phyloP scores from a whole-genome alignment of 23 tunicate species.

The Diplosoma virens region DNA sequence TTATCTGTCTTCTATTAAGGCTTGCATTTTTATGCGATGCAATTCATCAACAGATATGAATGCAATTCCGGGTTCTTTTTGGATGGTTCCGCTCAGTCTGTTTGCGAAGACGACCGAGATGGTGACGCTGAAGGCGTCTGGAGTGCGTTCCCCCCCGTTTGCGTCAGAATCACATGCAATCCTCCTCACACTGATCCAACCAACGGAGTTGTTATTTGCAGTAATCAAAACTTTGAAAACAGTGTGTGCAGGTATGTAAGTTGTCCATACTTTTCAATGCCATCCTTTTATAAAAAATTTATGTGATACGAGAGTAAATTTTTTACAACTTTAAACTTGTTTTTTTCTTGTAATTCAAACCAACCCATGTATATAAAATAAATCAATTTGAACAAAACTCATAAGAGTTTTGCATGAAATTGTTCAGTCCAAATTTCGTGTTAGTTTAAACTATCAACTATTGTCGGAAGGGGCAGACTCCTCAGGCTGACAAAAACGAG shows the following conservation, averaged over 20 bases:
- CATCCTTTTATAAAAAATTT: too few species aligned
- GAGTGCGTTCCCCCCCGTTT: background rate
- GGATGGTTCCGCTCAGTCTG: background rate
- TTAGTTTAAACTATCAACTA: too few species aligned
- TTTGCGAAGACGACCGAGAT: background rate
- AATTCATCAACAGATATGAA: background rate
- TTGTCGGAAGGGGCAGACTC: too few species aligned
- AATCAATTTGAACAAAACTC: too few species aligned
- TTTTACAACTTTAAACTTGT: too few species aligned
- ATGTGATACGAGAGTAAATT: too few species aligned
- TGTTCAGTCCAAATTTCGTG: too few species aligned
- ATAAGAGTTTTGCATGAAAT: too few species aligned
- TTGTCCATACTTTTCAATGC: too few species aligned
- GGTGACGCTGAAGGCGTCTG: background rate
- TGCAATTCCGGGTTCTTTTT: background rate
- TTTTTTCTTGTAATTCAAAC: too few species aligned
- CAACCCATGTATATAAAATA: too few species aligned
- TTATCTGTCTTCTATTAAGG: background rate
- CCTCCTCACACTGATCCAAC: constrained; percentile 39
- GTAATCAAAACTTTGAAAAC: constrained; percentile 4
- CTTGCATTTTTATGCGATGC: background rate
- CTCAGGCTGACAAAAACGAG: too few species aligned
- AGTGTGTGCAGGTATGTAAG: constrained; percentile 41
- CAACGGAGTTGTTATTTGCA: constrained; percentile 33
- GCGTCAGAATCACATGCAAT: constrained; percentile 12